These are phyloP conservation scores for Threskiornis aethiopicus DNA, from an alignment of 2,797 vertebrate species.

Conservation along the genomic window DNA sequence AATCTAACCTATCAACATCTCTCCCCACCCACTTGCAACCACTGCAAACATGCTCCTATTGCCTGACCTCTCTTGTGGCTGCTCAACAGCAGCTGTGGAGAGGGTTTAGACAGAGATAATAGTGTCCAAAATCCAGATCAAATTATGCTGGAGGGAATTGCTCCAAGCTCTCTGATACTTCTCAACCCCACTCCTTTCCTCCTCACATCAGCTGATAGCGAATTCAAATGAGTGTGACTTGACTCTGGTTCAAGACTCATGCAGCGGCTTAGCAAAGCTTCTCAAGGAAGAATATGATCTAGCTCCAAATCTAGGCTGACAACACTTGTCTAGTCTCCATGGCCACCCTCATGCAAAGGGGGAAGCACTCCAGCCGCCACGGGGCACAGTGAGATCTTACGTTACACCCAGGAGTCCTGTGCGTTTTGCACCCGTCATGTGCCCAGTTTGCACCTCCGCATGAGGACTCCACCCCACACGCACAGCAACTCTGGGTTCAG, in stretches of 20 bases:
- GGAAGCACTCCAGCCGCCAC: rapidly evolving
- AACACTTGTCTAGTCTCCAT: background rate
- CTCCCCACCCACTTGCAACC: background rate
- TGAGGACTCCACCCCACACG: rapidly evolving
- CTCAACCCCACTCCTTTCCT: background rate
- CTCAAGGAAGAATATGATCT: rapidly evolving
- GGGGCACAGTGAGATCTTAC: rapidly evolving
- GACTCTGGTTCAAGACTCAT: background rate
- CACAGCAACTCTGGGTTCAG: rapidly evolving
- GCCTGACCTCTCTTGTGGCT: background rate
- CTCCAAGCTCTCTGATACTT: background rate
- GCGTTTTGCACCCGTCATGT: rapidly evolving
- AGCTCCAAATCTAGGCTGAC: background rate
- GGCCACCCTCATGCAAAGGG: background rate
- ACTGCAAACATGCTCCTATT: background rate
- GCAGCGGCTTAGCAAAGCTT: background rate
- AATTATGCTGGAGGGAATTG: background rate
- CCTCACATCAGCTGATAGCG: background rate
- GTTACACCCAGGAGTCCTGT: no score
- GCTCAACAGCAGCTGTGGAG: background rate
- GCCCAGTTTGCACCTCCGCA: rapidly evolving
- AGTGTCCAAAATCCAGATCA: background rate
- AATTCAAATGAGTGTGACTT: background rate
- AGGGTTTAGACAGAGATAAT: background rate
- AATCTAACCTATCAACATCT: background rate